A percentile compares a stretch with the other conserved stretches of the same genome.
Conservation (phyloP, 2,113 vertebrate genomes). For the Oncorhynchus tshawytscha region DNA sequence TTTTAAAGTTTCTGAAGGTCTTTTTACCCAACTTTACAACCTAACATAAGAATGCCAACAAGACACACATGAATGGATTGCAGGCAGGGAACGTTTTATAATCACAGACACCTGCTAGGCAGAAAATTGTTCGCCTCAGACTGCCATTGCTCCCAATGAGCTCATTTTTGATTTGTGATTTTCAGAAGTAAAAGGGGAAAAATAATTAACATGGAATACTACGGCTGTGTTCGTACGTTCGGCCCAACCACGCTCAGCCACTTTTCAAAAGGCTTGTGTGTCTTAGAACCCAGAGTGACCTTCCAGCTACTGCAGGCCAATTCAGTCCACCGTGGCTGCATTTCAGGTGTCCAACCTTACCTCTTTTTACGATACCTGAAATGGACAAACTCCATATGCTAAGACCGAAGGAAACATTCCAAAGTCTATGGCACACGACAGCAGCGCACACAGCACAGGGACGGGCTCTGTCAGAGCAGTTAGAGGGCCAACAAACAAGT, state of each 20-base stretch:
- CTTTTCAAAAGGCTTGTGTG: constrained; percentile 64
- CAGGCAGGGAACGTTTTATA: constrained; percentile 61
- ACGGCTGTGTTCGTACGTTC: constrained; percentile 27
- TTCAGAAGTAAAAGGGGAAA: constrained; percentile 35
- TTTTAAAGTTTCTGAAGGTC: constrained; percentile 50
- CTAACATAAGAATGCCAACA: constrained; percentile 52
- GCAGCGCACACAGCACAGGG: constrained; percentile 40
- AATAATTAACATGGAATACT: constrained; percentile 49
- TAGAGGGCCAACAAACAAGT: constrained; percentile 8
- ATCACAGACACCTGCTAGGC: constrained; percentile 69
- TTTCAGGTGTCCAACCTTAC: constrained; percentile 48
- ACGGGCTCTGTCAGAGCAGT: constrained; percentile 19
- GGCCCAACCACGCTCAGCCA: constrained; percentile 55
- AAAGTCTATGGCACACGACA: constrained; percentile 40
- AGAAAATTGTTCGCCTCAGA: constrained; percentile 42
- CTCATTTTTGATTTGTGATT: constrained; percentile 26
- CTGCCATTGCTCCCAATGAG: constrained; percentile 50
- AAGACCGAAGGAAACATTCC: constrained; percentile 32
- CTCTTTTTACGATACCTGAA: constrained; percentile 58
- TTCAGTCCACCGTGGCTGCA: constrained; percentile 41
- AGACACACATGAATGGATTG: constrained; percentile 61
- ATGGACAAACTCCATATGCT: constrained; percentile 49
- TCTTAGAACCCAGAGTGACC: constrained; percentile 62
- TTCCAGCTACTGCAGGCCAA: constrained; percentile 56
- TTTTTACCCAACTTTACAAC: constrained; percentile 59